These are phyloP conservation scores for Drosophila kanapiae DNA, from an alignment of 1,140 invertebrate genomes.

Conservation along the genomic window DNA sequence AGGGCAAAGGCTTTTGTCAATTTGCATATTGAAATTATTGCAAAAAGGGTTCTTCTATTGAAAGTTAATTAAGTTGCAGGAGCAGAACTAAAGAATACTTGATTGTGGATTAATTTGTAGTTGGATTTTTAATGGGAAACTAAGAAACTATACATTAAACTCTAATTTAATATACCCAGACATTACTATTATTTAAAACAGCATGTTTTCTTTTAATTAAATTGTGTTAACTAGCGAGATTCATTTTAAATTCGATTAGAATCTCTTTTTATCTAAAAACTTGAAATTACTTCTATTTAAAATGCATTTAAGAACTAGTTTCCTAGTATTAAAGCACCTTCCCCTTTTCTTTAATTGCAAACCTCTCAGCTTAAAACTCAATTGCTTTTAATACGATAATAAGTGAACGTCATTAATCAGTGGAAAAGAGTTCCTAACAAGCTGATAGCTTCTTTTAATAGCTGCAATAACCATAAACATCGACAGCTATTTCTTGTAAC, in stretches of 20 bases:
- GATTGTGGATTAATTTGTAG: neutral
- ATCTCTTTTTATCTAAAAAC: too few relatives aligned
- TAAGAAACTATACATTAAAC: too few relatives aligned
- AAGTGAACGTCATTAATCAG: conserved; percentile 6
- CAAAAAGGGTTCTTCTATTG: conserved; percentile 1
- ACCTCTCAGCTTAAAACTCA: neutral
- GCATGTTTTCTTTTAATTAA: neutral
- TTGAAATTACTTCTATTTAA: neutral
- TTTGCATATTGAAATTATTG: conserved; percentile 43
- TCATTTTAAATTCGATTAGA: neutral
- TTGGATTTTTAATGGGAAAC: neutral
- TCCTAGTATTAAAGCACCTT: neutral
- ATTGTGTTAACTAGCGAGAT: neutral
- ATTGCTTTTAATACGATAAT: conserved; percentile 1
- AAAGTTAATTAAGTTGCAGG: neutral
- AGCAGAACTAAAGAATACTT: neutral
- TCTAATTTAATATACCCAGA: too few relatives aligned
- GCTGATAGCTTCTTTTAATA: conserved; percentile 5
- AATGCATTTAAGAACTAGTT: neutral
- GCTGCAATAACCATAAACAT: conserved; percentile 14
- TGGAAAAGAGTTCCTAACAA: neutral
- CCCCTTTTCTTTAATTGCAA: neutral
- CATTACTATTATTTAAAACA: neutral
- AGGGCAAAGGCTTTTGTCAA: conserved; percentile 30
- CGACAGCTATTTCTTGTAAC: conserved; percentile 4